phyloP scores from a whole-genome alignment of 2,797 vertebrate genomes.

The Gila robusta region DNA sequence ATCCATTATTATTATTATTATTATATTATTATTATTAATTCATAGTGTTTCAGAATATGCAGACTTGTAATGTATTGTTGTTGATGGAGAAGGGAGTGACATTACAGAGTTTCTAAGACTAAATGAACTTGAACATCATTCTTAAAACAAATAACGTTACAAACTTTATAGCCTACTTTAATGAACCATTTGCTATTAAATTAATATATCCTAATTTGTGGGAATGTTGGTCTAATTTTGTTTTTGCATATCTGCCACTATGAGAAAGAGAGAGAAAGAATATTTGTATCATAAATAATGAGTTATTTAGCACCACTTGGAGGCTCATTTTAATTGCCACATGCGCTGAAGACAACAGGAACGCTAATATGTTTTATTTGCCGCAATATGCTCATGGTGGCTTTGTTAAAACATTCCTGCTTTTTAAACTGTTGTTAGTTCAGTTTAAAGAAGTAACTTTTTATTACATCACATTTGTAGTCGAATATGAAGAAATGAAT shows the following conservation, averaged over 20 bases:
- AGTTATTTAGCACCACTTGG: conserved; percentile 29
- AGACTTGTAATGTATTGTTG: neutral
- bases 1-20: neutral
- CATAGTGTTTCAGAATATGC: neutral
- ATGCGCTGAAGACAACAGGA: conserved; percentile 12
- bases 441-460: conserved; percentile 5
- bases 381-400: conserved; percentile 16
- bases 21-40: neutral
- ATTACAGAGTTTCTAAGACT: neutral
- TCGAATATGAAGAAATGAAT: neutral
- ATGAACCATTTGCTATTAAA: conserved; percentile 12
- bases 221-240: neutral
- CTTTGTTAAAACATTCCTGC: conserved; percentile 24
- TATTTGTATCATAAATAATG: conserved; percentile 34
- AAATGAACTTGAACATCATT: conserved; percentile 8
- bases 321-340: conserved; percentile 41
- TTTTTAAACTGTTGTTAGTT: conserved; percentile 2
- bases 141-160: neutral
- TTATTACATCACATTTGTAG: neutral
- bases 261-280: neutral
- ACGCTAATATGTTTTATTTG: conserved; percentile 38
- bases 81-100: neutral
- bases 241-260: conserved; percentile 13
- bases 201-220: neutral
- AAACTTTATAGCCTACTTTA: neutral